Base-by-base conservation (phyloP, 2,888 invertebrate genomes). In the Ophion ventricosus region DNA sequence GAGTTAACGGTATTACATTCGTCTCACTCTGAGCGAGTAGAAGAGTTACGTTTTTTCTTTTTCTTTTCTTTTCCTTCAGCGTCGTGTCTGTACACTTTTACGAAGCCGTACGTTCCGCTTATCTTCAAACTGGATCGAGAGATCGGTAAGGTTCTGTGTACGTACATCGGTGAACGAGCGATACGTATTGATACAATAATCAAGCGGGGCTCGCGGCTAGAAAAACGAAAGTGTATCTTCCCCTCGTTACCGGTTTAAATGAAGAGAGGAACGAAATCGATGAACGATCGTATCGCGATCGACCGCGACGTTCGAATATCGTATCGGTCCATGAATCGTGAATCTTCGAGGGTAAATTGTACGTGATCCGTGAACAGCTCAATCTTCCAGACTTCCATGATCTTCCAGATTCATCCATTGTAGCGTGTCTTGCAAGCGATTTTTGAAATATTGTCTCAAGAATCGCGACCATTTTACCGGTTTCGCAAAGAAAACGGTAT, bases 201-300 rank as follows among this genome's bases (percentile, higher is more conserved):
- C 40, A 61, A 20, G 3, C 54, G 29, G 57, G 25, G 54, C 57
- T 67, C 73, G 20, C 54, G 69, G 49, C 14, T 49, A 66, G 61
- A 56, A 80, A 77, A 83, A 80, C 76, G 83, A 77, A 83, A 83
- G 83, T 79, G 66, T 59, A 66, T 73, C 76, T 72, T 76, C 73
- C 57, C 20, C n/a, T 25, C 57, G 72, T 70, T 83, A 59, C 66
- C 69, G 59, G n/a, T 70, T 59, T n/a, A 23, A 59, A 40, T 14
- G 10, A 67, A 10, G 23, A 20, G 40, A 61, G 49, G 20, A 23
- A 57, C 67, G 77, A 77, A 77, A 82, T 76, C 11, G 66, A 17
- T 23, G 25, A 66, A 57, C 54, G 56, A 56, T 40, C 75, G 66
- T 29, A 64, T 56, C 64, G 57, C 69, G 59, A 77, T 69, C 61